Base-by-base conservation (phyloP, 1,140 invertebrate genomes). In the Oreohelix idahoensis region DNA sequence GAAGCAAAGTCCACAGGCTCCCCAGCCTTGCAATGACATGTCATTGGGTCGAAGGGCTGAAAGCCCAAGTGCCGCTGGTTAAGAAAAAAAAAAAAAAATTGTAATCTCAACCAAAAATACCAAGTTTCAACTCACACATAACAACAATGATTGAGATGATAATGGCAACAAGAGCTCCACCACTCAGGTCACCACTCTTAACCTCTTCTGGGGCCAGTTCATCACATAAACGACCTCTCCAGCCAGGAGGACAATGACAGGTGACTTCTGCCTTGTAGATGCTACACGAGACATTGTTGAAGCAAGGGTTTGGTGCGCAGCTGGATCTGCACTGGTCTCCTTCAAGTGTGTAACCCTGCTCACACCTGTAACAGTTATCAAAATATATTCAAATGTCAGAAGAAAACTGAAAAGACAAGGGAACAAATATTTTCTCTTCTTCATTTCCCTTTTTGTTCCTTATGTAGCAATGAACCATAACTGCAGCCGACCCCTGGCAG, bases 181-280 rank as follows among this genome's bases (percentile, higher is more conserved):
- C 86, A 17, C 87, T 89, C 8, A 93, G 79, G 29, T 87, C 88
- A 26, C 88, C 89, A n/a, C 85, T 83, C 20, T 81, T 79, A 11
- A 85, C 79, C 70, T 84, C 69, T 42, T 84, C 81, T 0, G 85
- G 73, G 17, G 85, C 79, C 32, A 83, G 66, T 39, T 86, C 82
- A 91, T 98, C 97, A 93, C 98, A 99, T 92, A 98, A 96, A 89
- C 96, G 96, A 79, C 98, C 98, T 95, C 95, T 97, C 93, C 96
- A 99, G 69, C 97, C 97, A 83, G 96, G 95, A 8, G 96, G 96
- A 92, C 98, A 91, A 15, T 70, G 26, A 80, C 90, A 91, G 35
- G 81, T 86, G 26, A 84, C 86, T 35, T 85, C 70, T 20, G 77
- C 70, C 20, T 78, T 82, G 29, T 86, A 32, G 36, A 81, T 36